Evolutionary conservation across 2,113 vertebrate genomes (phyloP), one percentile per base, ranked within the genome.

Genomic region (Pongo abelii): DNA sequence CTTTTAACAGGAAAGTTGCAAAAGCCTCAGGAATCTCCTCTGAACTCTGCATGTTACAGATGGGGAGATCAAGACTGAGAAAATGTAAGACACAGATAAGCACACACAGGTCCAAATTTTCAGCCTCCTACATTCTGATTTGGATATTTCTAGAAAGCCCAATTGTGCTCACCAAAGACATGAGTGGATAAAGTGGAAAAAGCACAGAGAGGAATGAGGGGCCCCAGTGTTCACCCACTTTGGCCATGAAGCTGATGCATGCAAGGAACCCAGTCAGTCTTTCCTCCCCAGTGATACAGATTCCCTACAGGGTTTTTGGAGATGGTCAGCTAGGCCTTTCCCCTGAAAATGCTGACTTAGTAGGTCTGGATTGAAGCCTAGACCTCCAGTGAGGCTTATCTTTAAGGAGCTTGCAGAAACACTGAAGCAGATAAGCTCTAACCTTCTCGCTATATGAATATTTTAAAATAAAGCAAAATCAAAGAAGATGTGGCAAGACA

Each of bases 401-500:
- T 48, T 94, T n/a, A 75, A 89, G 69, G 80, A 79, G 80, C n/a
- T 81, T 74, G 48, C 20, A 84, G 91, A 92, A 95, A 84, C 38
- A 27, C 6, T 74, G 32, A 18, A 59, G 22, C 23, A 89, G 38
- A 79, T 91, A 81, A 89, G 30, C n/a, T 55, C 13, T 85, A 55
- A 50, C 30, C 14, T 77, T 88, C 75, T 77, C 89, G 48, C 11
- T 61, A 6, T 70, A 74, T 35, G 17, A 91, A 46, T 75, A 91
- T 88, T 90, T 92, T 69, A 93, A 83, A 85, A 78, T 69, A 81
- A 85, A 95, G 11, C 12, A 50, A 97, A 93, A 86, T 80, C 46
- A 84, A 90, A 92, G 52, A 92, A 90, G 57, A 92, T 70, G 25
- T 8, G 5, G 18, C 1, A 25, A 61, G 8, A 89, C 9, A 1